Conservation (phyloP, 2,888 invertebrate species). For the Hypolimnas misippus region DNA sequence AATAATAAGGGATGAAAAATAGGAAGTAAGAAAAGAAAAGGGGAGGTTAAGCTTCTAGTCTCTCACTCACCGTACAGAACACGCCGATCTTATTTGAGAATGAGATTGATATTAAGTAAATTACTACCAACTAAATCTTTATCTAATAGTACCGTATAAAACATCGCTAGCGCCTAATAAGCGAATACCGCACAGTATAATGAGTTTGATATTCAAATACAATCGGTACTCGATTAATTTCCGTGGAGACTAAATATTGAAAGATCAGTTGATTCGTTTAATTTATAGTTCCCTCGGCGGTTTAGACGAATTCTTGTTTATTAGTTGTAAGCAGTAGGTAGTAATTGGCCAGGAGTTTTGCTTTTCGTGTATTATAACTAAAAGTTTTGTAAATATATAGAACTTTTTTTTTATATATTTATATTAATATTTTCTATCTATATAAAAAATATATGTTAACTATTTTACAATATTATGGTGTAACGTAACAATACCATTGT, state of each 20-base stretch:
- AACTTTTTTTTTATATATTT: no score
- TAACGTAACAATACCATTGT: no score
- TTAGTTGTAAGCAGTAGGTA: neutral
- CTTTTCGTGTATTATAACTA: neutral
- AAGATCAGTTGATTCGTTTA: neutral
- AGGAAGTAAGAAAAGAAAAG: no score
- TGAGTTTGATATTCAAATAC: slow-evolving; percentile 1
- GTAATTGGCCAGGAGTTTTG: neutral
- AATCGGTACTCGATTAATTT: neutral
- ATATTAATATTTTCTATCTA: no score
- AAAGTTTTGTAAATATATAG: neutral
- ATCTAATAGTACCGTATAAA: neutral
- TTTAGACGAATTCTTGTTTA: neutral
- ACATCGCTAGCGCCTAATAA: neutral
- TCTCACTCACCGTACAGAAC: no score
- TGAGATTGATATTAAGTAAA: no score
- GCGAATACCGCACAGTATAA: neutral
- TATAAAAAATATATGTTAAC: no score
- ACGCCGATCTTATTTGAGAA: no score
- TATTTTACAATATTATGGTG: no score
- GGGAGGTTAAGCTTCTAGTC: no score
- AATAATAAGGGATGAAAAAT: no score
- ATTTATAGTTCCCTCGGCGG: neutral
- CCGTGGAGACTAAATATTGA: neutral
- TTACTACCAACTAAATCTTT: no score